Conservation (phyloP, 2,888 invertebrate genomes). For the Crematogaster levior region DNA sequence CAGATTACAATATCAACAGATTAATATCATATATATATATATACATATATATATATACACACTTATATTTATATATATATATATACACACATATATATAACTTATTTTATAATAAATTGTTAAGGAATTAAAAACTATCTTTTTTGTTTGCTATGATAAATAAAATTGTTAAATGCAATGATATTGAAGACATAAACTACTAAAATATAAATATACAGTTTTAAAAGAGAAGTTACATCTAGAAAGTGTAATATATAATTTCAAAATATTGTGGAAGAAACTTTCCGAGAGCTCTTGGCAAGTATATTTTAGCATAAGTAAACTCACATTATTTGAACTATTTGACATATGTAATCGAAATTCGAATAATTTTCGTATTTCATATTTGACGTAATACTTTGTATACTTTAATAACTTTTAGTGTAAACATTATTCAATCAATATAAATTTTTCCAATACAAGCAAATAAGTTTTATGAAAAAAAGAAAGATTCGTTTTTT, state of each 20-base stretch:
- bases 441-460: background rate
- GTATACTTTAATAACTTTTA: background rate
- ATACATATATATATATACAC: no score
- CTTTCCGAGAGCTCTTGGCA: background rate
- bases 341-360: background rate
- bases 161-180: background rate
- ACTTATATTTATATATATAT: no score
- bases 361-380: slow-evolving; percentile 7
- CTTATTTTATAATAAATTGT: background rate
- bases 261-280: background rate
- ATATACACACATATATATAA: no score
- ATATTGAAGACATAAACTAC: no score
- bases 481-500: background rate
- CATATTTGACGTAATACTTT: background rate
- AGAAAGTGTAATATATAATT: background rate
- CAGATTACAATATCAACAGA: no score
- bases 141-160: background rate
- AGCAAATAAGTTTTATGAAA: background rate
- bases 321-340: background rate
- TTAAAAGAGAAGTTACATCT: background rate
- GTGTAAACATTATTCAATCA: background rate
- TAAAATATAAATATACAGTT: background rate
- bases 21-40: no score
- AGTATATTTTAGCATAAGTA: background rate
- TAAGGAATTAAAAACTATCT: background rate